Evolutionary conservation across 2,888 invertebrate genomes (phyloP), one percentile per base, ranked within the genome.

Genomic region (Yponomeuta sedellus): DNA sequence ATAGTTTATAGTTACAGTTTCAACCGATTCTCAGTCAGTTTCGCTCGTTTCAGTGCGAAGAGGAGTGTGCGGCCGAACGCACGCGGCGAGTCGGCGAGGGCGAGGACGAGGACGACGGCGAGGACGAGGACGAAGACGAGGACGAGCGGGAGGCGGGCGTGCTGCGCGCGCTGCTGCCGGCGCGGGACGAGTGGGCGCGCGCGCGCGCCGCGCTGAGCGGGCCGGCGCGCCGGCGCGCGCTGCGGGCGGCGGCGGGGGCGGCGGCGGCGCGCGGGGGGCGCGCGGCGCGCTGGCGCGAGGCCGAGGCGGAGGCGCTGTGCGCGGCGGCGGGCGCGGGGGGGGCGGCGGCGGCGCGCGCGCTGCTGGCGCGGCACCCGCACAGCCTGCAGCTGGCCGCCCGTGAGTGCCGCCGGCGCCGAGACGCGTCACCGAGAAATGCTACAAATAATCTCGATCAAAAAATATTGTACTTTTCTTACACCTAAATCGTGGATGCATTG

Each of bases 111-210:
- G 16, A 5, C 63, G 72, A 73, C 67, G 75, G 77, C 68, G 77
- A 75, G 25, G 63, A 67, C 40, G 67, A 25, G 69, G 68, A 79
- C 73, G 69, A 66, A 72, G 0, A 4, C 56, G 56, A 56, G 56
- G 16, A 6, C 63, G 72, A 73, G 67, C 75, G 77, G 67, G 77
- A 75, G 44, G 73, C 74, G 70, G 70, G 72, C 72, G 72, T 76
- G 73, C 71, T 72, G 70, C 65, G 34, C 34, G 34, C 69, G 70
- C 70, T 77, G 76, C 71, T 77, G 77, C 79, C 68, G 39, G 22
- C 22, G 61, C 19, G 28, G n/a, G 68, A 61, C 8, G 68, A 69
- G 67, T 68, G 69, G 69, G 66, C 62, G 16, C 58, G 34, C 11
- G 75, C 69, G 25, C 68, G 70, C 40, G 68, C 64, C 39, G 44